These are phyloP conservation scores for Aculops lycopersici DNA, from an alignment of 1,140 invertebrate genomes.

Conservation along the genomic window DNA sequence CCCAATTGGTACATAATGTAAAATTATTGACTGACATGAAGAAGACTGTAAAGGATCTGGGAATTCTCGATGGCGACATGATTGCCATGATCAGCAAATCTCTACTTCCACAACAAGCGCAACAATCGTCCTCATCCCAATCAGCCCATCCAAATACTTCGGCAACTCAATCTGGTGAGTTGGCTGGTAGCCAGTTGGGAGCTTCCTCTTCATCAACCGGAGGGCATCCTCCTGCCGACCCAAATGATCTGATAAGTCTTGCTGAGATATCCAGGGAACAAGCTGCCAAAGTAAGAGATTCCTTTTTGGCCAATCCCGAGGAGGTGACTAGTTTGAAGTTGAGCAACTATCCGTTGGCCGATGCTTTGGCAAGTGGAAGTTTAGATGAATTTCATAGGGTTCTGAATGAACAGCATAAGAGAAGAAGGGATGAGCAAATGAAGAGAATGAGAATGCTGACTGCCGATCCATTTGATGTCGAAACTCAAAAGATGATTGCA, in stretches of 20 bases:
- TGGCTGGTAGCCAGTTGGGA: constrained; percentile 28
- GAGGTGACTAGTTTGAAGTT: constrained; percentile 61
- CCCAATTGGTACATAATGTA: constrained; percentile 53
- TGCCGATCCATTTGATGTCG: constrained; percentile 74
- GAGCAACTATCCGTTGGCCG: constrained; percentile 64
- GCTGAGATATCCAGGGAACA: constrained; percentile 27
- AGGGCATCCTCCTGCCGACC: constrained; percentile 14
- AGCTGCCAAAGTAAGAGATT: constrained; percentile 50
- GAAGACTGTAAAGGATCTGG: constrained; percentile 34
- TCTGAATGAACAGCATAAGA: constrained; percentile 37
- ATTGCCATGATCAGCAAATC: constrained; percentile 40
- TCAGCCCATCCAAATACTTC: background rate
- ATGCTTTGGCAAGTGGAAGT: constrained; percentile 42
- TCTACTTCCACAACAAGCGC: constrained; percentile 2
- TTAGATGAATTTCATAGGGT: constrained; percentile 46
- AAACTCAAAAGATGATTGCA: constrained; percentile 67
- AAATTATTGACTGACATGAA: constrained; percentile 45
- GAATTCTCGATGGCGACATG: constrained; percentile 55
- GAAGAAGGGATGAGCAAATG: constrained; percentile 37
- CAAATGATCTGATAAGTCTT: constrained; percentile 10
- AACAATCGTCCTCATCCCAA: background rate
- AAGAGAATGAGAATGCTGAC: constrained; percentile 48
- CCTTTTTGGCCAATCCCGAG: constrained; percentile 67
- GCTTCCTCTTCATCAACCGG: constrained; percentile 51
- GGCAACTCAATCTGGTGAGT: background rate